These are phyloP conservation scores for Acanthurus lineatus DNA, from an alignment of 2,797 vertebrate species.

Conservation along the genomic window DNA sequence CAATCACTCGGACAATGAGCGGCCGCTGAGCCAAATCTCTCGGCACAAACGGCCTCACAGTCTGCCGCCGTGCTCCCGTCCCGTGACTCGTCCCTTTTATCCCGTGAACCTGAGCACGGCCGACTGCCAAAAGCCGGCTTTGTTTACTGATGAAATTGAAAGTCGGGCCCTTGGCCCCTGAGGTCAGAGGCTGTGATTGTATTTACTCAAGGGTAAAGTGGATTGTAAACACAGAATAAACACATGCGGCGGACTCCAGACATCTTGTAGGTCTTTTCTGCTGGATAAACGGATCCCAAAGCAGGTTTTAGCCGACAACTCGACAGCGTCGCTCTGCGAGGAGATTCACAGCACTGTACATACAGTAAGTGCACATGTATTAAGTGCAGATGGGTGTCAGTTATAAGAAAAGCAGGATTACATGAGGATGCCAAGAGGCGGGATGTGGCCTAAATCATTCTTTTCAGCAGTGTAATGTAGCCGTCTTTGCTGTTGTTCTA, in stretches of 20 bases:
- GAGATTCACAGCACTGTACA: conserved; percentile 1
- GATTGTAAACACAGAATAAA: conserved; percentile 56
- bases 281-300: conserved; percentile 31
- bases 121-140: conserved; percentile 66
- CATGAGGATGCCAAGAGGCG: conserved; percentile 40
- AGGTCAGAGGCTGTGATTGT: conserved; percentile 57
- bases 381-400: conserved; percentile 36
- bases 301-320: conserved; percentile 37
- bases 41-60: conserved; percentile 60
- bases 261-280: neutral
- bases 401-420: conserved; percentile 62
- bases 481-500: conserved; percentile 56
- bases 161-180: conserved; percentile 37
- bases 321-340: conserved; percentile 18
- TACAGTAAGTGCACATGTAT: conserved; percentile 34
- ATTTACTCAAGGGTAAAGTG: conserved; percentile 56
- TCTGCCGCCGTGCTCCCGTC: conserved; percentile 43
- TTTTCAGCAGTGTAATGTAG: conserved; percentile 55
- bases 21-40: conserved; percentile 61
- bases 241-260: conserved; percentile 17
- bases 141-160: conserved; percentile 75
- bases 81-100: conserved; percentile 58
- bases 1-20: conserved; percentile 67
- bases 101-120: conserved; percentile 56
- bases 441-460: conserved; percentile 43